Evolutionary conservation across 2,113 vertebrate genomes (phyloP), one percentile per base, ranked within the genome.

Genomic region (Heterotilapia buettikoferi): DNA sequence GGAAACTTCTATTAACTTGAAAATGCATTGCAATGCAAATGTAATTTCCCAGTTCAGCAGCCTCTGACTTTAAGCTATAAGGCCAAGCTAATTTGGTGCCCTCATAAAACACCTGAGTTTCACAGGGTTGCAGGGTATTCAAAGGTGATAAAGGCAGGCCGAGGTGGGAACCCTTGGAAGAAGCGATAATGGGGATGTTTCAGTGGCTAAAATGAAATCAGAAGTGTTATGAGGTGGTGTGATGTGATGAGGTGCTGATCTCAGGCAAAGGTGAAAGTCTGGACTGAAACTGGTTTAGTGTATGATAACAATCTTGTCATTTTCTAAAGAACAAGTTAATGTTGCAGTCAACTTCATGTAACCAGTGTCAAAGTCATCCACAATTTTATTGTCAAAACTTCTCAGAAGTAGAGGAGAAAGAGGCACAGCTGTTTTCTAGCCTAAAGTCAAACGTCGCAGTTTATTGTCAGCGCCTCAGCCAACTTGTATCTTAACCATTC

Each of bases 31-130:
- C 71, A 86, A 91, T 93, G 92, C 93, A 94, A 93, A 96, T 94
- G 91, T 92, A 95, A 96, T 97, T 96, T 96, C 90, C 89, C 95
- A 96, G 91, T 96, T 95, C 92, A 96, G 86, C 92, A 94, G 89
- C 80, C 93, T 93, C 85, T 90, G 94, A 93, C 93, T 92, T 33
- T 50, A 82, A 83, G 89, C 78, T 90, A 78, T 83, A 89, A 92
- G 92, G 90, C 61, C 86, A 88, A 80, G 89, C 90, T 95, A 93
- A 96, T 96, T 95, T 94, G 92, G 89, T 85, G 83, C 84, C 88
- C 89, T 89, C 40, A 56, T 90, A 82, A 89, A 92, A 92, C 92
- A 95, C 93, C 93, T 88, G 84, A 82, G 88, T 86, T 89, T 89
- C 82, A 84, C 16, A 54, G 80, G 90, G 88, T 79, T 91, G 76